A percentile compares a stretch with the other conserved stretches of the same genome.
Conservation (phyloP, 2,888 invertebrate species). For the Dermolepida albohirtum region DNA sequence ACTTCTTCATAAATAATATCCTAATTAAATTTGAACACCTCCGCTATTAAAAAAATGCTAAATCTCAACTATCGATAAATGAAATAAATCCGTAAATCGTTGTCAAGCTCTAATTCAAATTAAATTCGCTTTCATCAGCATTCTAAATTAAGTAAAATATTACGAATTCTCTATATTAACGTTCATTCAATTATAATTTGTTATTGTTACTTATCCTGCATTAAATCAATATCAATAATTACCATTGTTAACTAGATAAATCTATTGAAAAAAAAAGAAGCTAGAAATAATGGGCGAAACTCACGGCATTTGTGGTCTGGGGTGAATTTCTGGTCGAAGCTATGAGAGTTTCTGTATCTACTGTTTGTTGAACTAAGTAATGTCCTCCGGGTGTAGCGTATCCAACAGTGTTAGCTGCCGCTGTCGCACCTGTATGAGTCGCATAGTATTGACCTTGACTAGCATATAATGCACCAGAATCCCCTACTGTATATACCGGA, state of each 20-base stretch:
- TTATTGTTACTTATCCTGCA: too few relatives aligned
- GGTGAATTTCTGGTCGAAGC: constrained; percentile 74
- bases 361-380: constrained; percentile 78
- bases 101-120: too few relatives aligned
- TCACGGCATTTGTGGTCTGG: constrained; percentile 76
- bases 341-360: constrained; percentile 73
- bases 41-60: too few relatives aligned
- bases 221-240: neutral
- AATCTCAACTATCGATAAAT: too few relatives aligned
- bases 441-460: constrained; percentile 79
- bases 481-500: constrained; percentile 83
- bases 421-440: constrained; percentile 73
- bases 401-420: constrained; percentile 61
- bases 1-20: too few relatives aligned
- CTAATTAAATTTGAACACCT: too few relatives aligned
- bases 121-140: too few relatives aligned
- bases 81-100: too few relatives aligned
- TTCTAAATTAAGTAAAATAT: too few relatives aligned
- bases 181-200: too few relatives aligned
- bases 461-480: constrained; percentile 71
- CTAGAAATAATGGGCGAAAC: constrained; percentile 53
- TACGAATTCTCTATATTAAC: too few relatives aligned
- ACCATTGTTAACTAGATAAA: constrained; percentile 12
- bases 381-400: constrained; percentile 66
- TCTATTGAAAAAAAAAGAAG: neutral